These are phyloP conservation scores for Dicyrtoma fusca DNA, from an alignment of 2,888 invertebrate genomes.

Conservation along the genomic window DNA sequence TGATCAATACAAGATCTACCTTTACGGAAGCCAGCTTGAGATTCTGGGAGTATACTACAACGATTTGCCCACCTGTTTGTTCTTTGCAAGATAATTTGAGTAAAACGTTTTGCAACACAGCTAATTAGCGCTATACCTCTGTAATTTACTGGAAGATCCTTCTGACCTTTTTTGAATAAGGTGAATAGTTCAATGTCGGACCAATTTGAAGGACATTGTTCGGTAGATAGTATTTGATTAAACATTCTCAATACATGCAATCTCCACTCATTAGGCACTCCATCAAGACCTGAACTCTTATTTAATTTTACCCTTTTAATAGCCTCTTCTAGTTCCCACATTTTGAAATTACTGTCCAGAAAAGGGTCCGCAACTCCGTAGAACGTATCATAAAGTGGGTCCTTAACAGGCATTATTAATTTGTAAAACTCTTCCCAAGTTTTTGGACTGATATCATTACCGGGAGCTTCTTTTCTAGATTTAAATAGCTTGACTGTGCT, in stretches of 20 bases:
- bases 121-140: conserved; percentile 39
- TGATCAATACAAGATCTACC: conserved; percentile 33
- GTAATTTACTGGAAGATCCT: conserved; percentile 46
- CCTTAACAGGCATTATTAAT: too few relatives aligned
- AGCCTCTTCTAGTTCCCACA: conserved; percentile 32
- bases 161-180: conserved; percentile 46
- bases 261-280: conserved; percentile 40
- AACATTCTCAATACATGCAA: conserved; percentile 1
- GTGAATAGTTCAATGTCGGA: conserved; percentile 19
- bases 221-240: conserved; percentile 27
- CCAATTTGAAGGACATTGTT: conserved; percentile 37
- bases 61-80: conserved; percentile 32
- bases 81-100: conserved; percentile 33
- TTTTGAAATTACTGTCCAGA: conserved; percentile 6
- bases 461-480: not conserved
- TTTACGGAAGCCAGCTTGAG: conserved; percentile 39
- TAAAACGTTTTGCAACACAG: conserved; percentile 40
- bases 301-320: conserved; percentile 17
- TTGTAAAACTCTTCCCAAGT: not conserved
- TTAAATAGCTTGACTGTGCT: not conserved
- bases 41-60: conserved; percentile 36
- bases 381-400: not conserved
- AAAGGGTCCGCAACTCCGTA: not conserved
- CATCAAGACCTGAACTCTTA: conserved; percentile 43
- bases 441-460: not conserved